Conservation (phyloP, 2,888 invertebrate species). For the Hybos culiciformis region DNA sequence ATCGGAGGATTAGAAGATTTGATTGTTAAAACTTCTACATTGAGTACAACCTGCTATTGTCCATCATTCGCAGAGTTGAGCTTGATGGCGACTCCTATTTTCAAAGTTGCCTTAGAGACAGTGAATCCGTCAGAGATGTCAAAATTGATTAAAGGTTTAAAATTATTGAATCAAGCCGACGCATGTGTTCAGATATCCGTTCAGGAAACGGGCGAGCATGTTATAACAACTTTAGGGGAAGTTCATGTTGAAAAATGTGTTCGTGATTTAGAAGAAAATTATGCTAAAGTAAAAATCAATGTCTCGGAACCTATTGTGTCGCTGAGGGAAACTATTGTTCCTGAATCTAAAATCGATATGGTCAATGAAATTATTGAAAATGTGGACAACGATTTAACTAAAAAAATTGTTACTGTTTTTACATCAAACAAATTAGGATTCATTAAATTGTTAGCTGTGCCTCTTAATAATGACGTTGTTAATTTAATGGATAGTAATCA, state of each 20-base stretch:
- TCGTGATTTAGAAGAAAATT: slow-evolving; percentile 70
- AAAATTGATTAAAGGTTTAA: slow-evolving; percentile 58
- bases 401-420: slow-evolving; percentile 43
- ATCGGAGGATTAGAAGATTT: slow-evolving; percentile 76
- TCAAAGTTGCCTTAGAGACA: slow-evolving; percentile 89
- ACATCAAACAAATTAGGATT: slow-evolving; percentile 59
- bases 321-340: slow-evolving; percentile 84
- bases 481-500: too few species aligned
- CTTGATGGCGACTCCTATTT: slow-evolving; percentile 67
- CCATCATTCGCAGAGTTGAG: slow-evolving; percentile 78
- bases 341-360: slow-evolving; percentile 67
- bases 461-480: too few species aligned
- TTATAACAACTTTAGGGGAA: slow-evolving; percentile 90
- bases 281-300: slow-evolving; percentile 73
- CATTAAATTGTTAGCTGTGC: slow-evolving; percentile 61
- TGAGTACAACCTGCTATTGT: slow-evolving; percentile 67
- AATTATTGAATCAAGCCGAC: slow-evolving; percentile 76
- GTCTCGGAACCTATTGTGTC: slow-evolving; percentile 94
- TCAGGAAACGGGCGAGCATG: slow-evolving; percentile 90
- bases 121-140: slow-evolving; percentile 64
- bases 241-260: slow-evolving; percentile 93
- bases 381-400: slow-evolving; percentile 28
- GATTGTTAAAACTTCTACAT: slow-evolving; percentile 78
- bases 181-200: slow-evolving; percentile 81
- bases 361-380: slow-evolving; percentile 69